Conservation (phyloP, 2,113 vertebrate species). For the Donacobius atricapilla region DNA sequence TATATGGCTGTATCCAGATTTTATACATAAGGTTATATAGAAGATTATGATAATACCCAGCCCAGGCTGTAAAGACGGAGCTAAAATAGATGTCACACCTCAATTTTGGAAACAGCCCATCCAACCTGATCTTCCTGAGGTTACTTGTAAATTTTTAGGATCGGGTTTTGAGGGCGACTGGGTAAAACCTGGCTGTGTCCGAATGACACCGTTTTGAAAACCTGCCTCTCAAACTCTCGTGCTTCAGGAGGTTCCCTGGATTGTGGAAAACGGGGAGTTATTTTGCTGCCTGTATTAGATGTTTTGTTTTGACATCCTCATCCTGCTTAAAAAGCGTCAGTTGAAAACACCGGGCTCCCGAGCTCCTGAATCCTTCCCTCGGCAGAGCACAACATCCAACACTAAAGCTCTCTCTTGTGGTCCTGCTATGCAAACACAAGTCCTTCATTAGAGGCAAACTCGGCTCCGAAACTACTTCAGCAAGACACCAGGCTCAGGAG, state of each 20-base stretch:
- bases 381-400: background rate
- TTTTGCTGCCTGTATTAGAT: background rate
- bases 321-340: background rate
- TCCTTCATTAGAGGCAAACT: background rate
- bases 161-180: background rate
- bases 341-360: background rate
- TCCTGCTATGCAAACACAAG: slow-evolving; percentile 13
- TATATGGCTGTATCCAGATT: background rate
- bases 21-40: background rate
- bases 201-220: background rate
- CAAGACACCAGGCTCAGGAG: background rate
- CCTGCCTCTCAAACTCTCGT: background rate
- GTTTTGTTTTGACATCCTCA: background rate
- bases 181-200: background rate
- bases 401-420: slow-evolving; percentile 72
- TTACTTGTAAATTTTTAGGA: background rate
- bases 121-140: background rate
- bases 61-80: background rate
- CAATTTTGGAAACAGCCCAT: background rate
- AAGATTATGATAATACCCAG: background rate
- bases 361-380: background rate
- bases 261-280: background rate
- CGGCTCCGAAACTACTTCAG: background rate
- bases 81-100: background rate
- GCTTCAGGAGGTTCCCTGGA: background rate